Percentiles rank a stretch among this genome's conserved stretches.
Conservation (phyloP, 1,140 invertebrate genomes). For the Tetragnatha versicolor region DNA sequence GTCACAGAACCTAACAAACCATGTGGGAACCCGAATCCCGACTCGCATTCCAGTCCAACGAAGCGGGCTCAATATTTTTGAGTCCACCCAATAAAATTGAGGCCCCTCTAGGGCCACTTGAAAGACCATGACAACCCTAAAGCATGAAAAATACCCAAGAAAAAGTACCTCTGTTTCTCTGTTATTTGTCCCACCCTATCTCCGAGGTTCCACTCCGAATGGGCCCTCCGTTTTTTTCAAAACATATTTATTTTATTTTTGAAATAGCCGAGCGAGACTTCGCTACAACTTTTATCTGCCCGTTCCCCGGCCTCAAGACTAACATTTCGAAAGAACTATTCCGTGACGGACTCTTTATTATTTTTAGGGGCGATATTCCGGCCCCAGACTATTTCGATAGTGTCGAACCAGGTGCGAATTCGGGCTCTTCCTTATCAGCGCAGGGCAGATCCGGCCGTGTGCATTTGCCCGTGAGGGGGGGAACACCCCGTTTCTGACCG, state of each 20-base stretch:
- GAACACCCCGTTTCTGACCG: slow-evolving; percentile 7
- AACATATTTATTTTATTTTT: slow-evolving; percentile 5
- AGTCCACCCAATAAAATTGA: background rate
- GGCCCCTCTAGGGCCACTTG: background rate
- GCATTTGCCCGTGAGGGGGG: background rate
- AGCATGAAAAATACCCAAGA: slow-evolving; percentile 15
- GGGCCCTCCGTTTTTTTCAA: background rate
- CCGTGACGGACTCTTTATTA: slow-evolving; percentile 35
- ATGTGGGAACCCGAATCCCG: too few relatives aligned
- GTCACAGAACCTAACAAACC: too few relatives aligned
- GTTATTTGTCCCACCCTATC: slow-evolving; percentile 36
- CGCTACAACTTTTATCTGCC: background rate
- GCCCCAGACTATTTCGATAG: slow-evolving; percentile 5
- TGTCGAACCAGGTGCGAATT: too few relatives aligned
- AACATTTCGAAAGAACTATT: slow-evolving; percentile 22
- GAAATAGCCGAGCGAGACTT: background rate
- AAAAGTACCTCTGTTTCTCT: slow-evolving; percentile 28
- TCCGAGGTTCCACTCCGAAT: slow-evolving; percentile 11
- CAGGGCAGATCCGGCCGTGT: slow-evolving; percentile 9
- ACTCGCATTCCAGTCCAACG: too few relatives aligned
- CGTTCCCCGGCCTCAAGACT: slow-evolving; percentile 17
- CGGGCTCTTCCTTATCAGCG: slow-evolving; percentile 6
- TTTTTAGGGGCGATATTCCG: background rate
- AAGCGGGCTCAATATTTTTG: too few relatives aligned
- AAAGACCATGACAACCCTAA: slow-evolving; percentile 8